Base-by-base conservation (phyloP, 2,888 invertebrate genomes). In the Osedax frankpressi region DNA sequence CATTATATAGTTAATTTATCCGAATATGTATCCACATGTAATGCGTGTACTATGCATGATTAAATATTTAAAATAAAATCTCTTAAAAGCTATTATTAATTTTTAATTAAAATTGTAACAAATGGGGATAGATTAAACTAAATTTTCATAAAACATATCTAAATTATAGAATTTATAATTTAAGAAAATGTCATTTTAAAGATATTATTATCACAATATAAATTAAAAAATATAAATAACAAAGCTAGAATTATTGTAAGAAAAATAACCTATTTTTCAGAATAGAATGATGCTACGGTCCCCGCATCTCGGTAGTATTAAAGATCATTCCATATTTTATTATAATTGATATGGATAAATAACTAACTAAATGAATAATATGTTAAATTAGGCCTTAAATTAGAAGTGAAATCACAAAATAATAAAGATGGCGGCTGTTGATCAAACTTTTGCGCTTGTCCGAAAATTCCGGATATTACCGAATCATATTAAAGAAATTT, bases 361-460 rank as follows among this genome's bases (percentile, higher is more conserved):
- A 44, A 44, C 44, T 44, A 44, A 44, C 6, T 44, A 44, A 44
- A 11, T 44, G 44, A 44, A 44, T 44, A 44, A 44, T 44, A 19
- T 44, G 44, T 19, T 44, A 44, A 44, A 44, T 44, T 44, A 44
- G 6, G 19, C 19, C 6, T 11, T 11, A 11, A 44, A 11, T 44
- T 44, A 19, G 6, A 28, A 69, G 74, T 30, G 70, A 71, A 24
- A 70, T 25, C 30, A 30, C 28, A 44, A 71, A 30, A 73, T 89
- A 89, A 89, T 89, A 90, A 92, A 92, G 90, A 92, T 92, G 92
- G 92, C 92, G 91, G 91, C 91, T 91, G 90, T 90, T 91, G 91
- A 91, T 91, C 90, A 90, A 89, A 91, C 89, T 91, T 92, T 91
- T 91, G 91, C 90, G 91, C 91, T 91, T 91, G 91, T 91, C 91